Percentiles rank a stretch among this genome's conserved stretches.
These are phyloP conservation scores for Meles meles DNA, from an alignment of 2,113 vertebrate genomes.

Conservation along the genomic window DNA sequence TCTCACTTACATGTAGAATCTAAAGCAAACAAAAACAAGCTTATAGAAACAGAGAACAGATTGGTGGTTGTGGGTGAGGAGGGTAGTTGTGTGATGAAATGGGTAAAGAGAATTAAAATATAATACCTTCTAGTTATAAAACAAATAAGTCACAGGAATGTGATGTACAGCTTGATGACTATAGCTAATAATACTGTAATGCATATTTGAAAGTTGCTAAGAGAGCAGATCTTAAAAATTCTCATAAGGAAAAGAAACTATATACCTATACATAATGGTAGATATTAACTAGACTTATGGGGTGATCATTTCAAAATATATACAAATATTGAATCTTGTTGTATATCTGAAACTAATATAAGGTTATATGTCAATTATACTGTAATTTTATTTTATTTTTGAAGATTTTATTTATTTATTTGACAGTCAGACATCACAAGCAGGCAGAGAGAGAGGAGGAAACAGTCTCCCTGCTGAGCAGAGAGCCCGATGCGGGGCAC, in stretches of 20 bases:
- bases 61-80: not conserved
- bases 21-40: not conserved
- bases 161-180: not conserved
- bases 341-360: not conserved
- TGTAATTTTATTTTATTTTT: not conserved
- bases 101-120: not conserved
- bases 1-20: not conserved
- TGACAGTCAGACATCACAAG: no score
- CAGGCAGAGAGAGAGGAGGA: no score
- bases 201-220: not conserved
- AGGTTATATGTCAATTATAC: not conserved
- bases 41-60: not conserved
- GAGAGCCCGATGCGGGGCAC: no score
- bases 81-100: not conserved
- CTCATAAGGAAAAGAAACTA: not conserved
- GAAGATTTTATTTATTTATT: no score
- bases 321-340: not conserved
- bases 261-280: not conserved
- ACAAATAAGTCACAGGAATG: not conserved
- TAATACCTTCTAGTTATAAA: not conserved
- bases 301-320: not conserved
- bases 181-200: not conserved
- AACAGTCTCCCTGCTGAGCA: no score
- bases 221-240: not conserved
- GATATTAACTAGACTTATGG: not conserved